Evolutionary conservation across 2,888 invertebrate species (phyloP), one percentile per base, ranked within the genome.

Genomic region (Acleris holmiana): DNA sequence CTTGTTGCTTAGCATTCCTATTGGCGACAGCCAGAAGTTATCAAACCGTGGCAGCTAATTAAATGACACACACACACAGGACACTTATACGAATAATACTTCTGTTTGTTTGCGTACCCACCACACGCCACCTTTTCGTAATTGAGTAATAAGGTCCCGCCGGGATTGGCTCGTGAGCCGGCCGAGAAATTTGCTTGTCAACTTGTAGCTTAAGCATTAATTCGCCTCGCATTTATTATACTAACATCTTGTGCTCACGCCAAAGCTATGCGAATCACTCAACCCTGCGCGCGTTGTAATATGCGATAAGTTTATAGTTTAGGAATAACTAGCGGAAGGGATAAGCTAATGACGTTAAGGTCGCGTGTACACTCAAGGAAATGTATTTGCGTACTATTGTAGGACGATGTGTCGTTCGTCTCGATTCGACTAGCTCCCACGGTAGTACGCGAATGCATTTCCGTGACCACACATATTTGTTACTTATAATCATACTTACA

Each of bases 61-160:
- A 76, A 78, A 79, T 76, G 71, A 75, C 73, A 71, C 23, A 23
- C 13, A 48, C 41, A 21, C 56, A 51, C 51, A 40, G 67, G 68
- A 67, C 67, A 66, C 64, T 57, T 69, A 66, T 71, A 62, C 60
- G 61, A 63, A 40, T 67, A 67, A 72, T 73, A 57, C 51, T 46
- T 66, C 69, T 71, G 73, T 71, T 62, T 74, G 73, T 74, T 69
- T 69, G 73, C 66, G 71, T 69, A 72, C 70, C 70, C 71, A 76
- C 73, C 71, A 72, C 78, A 76, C 73, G 74, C 73, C 48, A 58
- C 67, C 66, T 78, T 80, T 79, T 78, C 81, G 80, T 79, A 75
- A 81, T 81, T 83, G 80, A 83, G 78, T 83, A 82, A 81, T 84
- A 79, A 76, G 75, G 75, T 75, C 80, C 78, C 79, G 77, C 65